Evolutionary conservation across 2,888 invertebrate genomes (phyloP).

Genomic region (Lasius fuliginosus): DNA sequence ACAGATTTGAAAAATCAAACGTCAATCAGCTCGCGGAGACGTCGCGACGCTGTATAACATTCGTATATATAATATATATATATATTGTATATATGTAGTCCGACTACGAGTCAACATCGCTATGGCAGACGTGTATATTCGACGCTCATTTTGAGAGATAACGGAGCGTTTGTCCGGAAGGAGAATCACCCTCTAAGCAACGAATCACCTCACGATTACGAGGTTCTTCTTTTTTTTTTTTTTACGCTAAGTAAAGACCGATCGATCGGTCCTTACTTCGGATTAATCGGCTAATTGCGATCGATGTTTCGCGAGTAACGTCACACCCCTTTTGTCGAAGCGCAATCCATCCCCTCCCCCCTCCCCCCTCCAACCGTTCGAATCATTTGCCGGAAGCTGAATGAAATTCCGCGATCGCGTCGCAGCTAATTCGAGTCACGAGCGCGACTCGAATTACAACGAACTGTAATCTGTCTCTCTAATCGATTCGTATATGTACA

Average conservation of each 20-base stretch:
- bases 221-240: conserved; percentile 2
- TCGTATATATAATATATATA: not conserved
- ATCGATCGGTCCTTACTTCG: conserved; percentile 46
- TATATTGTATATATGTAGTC: not conserved
- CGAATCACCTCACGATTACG: conserved; percentile 60
- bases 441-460: no score
- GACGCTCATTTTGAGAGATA: not conserved
- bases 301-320: conserved; percentile 18
- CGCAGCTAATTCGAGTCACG: no score
- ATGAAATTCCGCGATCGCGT: no score
- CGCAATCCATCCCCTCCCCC: no score
- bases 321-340: not conserved
- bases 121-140: conserved; percentile 31
- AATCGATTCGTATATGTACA: not conserved
- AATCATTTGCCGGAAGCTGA: not conserved
- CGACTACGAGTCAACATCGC: conserved; percentile 28
- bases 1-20: conserved; percentile 23
- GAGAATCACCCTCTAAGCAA: conserved; percentile 35
- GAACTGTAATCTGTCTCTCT: no score
- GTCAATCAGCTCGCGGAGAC: not conserved
- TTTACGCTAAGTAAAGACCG: conserved; percentile 60
- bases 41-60: conserved; percentile 37
- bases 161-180: conserved; percentile 1
- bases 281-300: conserved; percentile 11
- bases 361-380: not conserved